Evolutionary conservation across 1,140 invertebrate species (phyloP), one percentile per base, ranked within the genome.

Genomic region (Trichomalopsis sarcophagae): DNA sequence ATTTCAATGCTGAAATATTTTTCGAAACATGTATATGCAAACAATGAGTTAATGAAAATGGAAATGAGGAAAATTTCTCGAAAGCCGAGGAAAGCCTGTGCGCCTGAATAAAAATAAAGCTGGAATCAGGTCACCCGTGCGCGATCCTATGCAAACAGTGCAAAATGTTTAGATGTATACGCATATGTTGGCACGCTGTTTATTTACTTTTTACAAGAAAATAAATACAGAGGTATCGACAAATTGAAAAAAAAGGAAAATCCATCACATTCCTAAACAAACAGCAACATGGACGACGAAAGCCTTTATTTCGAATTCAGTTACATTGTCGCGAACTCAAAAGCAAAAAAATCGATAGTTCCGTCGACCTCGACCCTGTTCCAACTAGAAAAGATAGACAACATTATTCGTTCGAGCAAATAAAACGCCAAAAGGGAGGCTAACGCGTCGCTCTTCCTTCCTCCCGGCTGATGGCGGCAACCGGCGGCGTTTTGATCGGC

Each of bases 401-500:
- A 71, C 23, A 71, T 30, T 71, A 71, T 27, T 71, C 7, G 55
- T 21, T 62, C 4, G 55, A 62, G 55, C 55, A 62, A n/a, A 62
- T 62, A 62, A 62, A 62, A n/a, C 17, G 21, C 21, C 21, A 71
- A 71, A 30, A 71, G 30, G 27, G 17, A 71, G 21, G 17, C 23
- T 30, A 13, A 71, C 27, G 68, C 27, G 1, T 33, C 68, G 68
- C 66, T 33, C 23, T 3, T 36, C 23, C 27, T 66, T 44, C 40
- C 40, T 44, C 40, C 40, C 40, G 27, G 27, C 27, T 66, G 62
- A 17, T 66, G 5, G 21, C 62, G n/a, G 68, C 27, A 71, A 17
- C 68, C 30, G 68, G 17, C 30, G 68, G 17, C 40, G 55, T 78
- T 78, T 78, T 78, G n/a, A 62, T 78, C 76, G 50, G 30, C 55